phyloP scores from a whole-genome alignment of 2,888 invertebrate species.

The Listrodromus nycthemerus region DNA sequence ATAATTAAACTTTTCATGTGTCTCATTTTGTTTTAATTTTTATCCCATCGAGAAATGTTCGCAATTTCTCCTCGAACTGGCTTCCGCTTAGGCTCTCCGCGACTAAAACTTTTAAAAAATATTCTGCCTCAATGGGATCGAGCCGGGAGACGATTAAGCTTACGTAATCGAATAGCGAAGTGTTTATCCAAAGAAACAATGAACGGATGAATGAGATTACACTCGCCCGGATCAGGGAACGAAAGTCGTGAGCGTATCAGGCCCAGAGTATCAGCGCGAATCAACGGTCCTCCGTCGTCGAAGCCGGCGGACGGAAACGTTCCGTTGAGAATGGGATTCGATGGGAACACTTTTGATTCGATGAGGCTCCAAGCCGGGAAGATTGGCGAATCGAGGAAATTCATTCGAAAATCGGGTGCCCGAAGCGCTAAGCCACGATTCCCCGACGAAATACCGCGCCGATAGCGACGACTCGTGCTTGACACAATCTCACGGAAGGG shows the following conservation, averaged over 20 bases:
- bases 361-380: background rate
- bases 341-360: slow-evolving; percentile 12
- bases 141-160: background rate
- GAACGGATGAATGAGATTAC: background rate
- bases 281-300: background rate
- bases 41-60: no score
- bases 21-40: no score
- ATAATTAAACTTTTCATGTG: no score
- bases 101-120: background rate
- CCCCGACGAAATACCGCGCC: background rate
- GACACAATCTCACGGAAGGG: background rate
- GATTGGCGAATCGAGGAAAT: background rate
- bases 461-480: background rate
- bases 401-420: background rate
- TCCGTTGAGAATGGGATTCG: background rate
- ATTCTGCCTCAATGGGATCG: background rate
- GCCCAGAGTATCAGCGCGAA: background rate
- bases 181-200: background rate
- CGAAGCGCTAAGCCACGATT: background rate
- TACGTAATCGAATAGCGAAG: slow-evolving; percentile 15
- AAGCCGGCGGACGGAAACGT: background rate
- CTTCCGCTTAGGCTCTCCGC: no score
- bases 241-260: background rate
- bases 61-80: no score
- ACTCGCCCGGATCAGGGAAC: background rate